These are phyloP conservation scores for Dendrolimus kikuchii DNA, from an alignment of 1,140 invertebrate species.

Conservation along the genomic window DNA sequence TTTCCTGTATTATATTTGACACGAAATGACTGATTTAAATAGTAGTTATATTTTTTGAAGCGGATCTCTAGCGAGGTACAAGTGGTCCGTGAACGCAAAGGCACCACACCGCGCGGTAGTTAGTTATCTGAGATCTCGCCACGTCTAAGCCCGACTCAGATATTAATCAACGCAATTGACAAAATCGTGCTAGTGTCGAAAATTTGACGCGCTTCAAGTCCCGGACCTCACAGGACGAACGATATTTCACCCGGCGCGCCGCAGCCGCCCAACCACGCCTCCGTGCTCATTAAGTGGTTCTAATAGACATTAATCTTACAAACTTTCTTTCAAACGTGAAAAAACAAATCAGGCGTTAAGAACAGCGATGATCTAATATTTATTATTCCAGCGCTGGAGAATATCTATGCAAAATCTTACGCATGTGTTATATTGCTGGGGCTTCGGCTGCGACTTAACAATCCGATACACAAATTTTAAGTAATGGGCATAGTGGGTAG, in stretches of 20 bases:
- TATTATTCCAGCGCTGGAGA: not conserved
- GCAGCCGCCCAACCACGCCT: constrained; percentile 53
- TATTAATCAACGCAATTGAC: constrained; percentile 61
- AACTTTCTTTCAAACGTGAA: constrained; percentile 36
- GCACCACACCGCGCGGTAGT: constrained; percentile 19
- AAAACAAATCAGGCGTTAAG: constrained; percentile 2
- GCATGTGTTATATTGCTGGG: not conserved
- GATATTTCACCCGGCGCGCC: constrained; percentile 56
- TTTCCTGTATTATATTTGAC: no score
- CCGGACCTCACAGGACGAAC: constrained; percentile 60
- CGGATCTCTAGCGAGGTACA: constrained; percentile 11
- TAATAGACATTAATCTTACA: constrained; percentile 57
- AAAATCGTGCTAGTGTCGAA: constrained; percentile 67
- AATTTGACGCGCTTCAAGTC: constrained; percentile 45
- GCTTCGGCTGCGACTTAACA: no score
- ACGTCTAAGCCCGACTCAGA: constrained; percentile 31
- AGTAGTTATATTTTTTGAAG: no score
- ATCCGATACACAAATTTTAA: no score
- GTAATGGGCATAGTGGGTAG: no score
- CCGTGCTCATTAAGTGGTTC: constrained; percentile 55
- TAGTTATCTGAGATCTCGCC: constrained; percentile 43
- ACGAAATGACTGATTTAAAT: no score
- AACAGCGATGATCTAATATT: constrained; percentile 3
- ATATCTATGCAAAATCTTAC: not conserved
- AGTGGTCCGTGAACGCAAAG: constrained; percentile 13